Evolutionary conservation across 2,888 invertebrate species (phyloP), one percentile per base, ranked within the genome.

Genomic region (Lasiommata megera): DNA sequence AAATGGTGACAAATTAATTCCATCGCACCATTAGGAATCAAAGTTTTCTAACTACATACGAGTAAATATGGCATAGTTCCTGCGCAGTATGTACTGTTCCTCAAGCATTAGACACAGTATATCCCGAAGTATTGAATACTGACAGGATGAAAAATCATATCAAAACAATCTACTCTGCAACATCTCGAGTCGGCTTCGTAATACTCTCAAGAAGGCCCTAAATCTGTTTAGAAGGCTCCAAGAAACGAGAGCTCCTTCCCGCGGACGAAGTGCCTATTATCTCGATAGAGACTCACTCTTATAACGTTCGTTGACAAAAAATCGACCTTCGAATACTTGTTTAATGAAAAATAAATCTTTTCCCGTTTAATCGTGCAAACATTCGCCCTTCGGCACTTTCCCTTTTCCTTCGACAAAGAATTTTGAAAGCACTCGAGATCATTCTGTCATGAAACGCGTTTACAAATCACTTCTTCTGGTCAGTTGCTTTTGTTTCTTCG

Each of bases 381-480:
- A 58, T 58, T 56, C 58, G 50, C 34, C 31, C 47, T 36, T n/a
- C 40, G 36, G 41, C 56, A 14, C 44, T 55, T 61, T 53, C 18
- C 23, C 55, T 53, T 61, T 46, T 60, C 36, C 36, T 41, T 28
- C 40, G 12, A 40, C 48, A 50, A 62, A 51, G 40, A 50, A 46
- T 54, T 18, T 62, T 37, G 47, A 54, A 59, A 55, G 40, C 48
- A 46, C 54, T 57, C 48, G 47, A 54, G 52, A 54, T 47, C 52
- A 41, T 61, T 63, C 58, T 58, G 54, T 60, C 60, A 58, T 52
- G 44, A 59, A 56, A 56, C 36, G 54, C 59, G 54, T 58, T 61
- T 58, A 14, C 23, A 53, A 37, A 40, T 16, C 38, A 17, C 38
- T 47, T 40, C 29, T 41, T 41, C 12, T 18, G 52, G 40, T 31